Percentiles rank a stretch among this genome's conserved stretches.
Evolutionary conservation across 2,797 vertebrate genomes (phyloP).

Genomic region (Syndactyla subalaris): DNA sequence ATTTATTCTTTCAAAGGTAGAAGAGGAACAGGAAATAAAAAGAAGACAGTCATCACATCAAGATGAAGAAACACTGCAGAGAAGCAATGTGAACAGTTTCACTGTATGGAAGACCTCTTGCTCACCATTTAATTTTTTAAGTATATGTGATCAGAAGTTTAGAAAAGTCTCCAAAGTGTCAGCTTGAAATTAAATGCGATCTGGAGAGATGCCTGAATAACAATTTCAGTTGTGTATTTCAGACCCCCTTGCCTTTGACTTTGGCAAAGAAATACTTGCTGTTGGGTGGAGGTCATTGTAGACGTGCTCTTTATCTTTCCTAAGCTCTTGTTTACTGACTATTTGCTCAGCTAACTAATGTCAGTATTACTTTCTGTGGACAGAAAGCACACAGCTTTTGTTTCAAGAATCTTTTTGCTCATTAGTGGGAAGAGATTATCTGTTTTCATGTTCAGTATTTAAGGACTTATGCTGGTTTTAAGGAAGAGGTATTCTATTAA

Average conservation of each 20-base stretch:
- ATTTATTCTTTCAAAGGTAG: neutral
- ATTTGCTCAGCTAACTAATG: neutral
- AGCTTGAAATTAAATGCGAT: neutral
- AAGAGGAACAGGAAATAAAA: neutral
- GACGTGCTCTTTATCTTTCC: neutral
- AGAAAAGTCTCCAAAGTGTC: conserved; percentile 22
- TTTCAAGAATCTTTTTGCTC: neutral
- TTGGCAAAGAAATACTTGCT: neutral
- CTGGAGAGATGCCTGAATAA: neutral
- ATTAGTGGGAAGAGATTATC: neutral
- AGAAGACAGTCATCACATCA: neutral
- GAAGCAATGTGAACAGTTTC: neutral
- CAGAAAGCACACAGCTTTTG: neutral
- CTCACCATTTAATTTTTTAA: conserved; percentile 13
- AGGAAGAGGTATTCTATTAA: neutral
- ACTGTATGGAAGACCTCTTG: neutral
- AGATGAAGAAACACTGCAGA: neutral
- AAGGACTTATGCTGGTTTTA: neutral
- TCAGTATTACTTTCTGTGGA: neutral
- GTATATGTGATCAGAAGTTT: neutral
- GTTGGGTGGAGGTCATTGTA: neutral
- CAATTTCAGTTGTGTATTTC: neutral
- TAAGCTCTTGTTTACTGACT: neutral
- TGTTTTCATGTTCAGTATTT: neutral
- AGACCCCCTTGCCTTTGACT: neutral